These are phyloP conservation scores for Amaurobius ferox DNA, from an alignment of 2,888 invertebrate species.

Conservation along the genomic window DNA sequence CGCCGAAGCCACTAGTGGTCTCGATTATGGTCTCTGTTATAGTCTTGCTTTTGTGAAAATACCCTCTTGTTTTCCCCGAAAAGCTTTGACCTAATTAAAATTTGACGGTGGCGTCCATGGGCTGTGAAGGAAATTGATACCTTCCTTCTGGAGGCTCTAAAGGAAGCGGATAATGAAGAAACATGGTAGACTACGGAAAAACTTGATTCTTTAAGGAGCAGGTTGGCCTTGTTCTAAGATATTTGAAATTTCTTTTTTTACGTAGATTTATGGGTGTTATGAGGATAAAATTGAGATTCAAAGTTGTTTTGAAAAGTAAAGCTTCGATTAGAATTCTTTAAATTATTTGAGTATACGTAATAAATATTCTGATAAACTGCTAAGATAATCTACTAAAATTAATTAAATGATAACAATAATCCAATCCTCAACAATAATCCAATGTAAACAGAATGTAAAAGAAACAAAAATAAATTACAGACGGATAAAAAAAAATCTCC, in stretches of 20 bases:
- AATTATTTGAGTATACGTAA: too few species aligned
- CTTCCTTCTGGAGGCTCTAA: conserved; percentile 8
- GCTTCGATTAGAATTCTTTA: too few species aligned
- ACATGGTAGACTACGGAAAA: conserved; percentile 16
- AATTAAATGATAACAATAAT: too few species aligned
- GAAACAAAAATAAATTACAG: too few species aligned
- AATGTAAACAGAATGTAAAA: too few species aligned
- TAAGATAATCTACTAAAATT: too few species aligned
- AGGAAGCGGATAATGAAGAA: conserved; percentile 60
- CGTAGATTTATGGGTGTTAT: too few species aligned
- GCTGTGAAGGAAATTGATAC: conserved; percentile 70
- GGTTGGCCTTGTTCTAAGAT: not conserved
- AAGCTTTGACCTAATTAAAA: conserved; percentile 70
- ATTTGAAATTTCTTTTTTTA: not conserved
- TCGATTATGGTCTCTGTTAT: conserved; percentile 39
- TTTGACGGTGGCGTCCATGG: conserved; percentile 66
- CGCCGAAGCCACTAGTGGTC: conserved; percentile 25
- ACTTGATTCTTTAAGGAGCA: not conserved
- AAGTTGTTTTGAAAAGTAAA: too few species aligned
- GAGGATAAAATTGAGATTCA: too few species aligned
- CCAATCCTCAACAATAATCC: too few species aligned
- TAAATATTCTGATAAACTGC: too few species aligned
- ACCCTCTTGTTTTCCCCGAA: conserved; percentile 35
- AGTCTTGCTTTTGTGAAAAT: conserved; percentile 14
- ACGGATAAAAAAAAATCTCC: too few species aligned